Percentiles rank a stretch among this genome's conserved stretches.
phyloP scores from a whole-genome alignment of 2,888 invertebrate genomes.

The Philereme transversata region DNA sequence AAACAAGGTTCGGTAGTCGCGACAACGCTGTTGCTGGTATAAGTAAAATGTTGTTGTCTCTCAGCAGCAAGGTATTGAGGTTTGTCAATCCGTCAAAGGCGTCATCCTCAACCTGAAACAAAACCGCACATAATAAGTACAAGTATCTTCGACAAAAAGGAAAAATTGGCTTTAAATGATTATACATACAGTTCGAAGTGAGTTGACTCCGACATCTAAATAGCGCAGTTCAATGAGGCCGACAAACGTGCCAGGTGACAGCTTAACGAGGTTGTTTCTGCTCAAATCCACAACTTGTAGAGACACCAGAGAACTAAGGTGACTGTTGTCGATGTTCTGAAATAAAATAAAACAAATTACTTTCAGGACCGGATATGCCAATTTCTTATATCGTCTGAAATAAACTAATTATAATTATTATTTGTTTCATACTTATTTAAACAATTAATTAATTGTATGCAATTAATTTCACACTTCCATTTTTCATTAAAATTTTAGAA shows the following conservation, averaged over 20 bases:
- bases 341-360: too few relatives aligned
- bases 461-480: too few relatives aligned
- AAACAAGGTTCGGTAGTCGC: conserved; percentile 88
- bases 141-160: not conserved
- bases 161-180: not conserved
- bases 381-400: not conserved
- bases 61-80: conserved; percentile 89
- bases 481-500: too few relatives aligned
- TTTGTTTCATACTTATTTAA: too few relatives aligned
- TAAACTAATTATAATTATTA: too few relatives aligned
- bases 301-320: conserved; percentile 86
- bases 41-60: conserved; percentile 94
- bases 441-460: too few relatives aligned
- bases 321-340: conserved; percentile 90
- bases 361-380: too few relatives aligned
- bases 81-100: conserved; percentile 92
- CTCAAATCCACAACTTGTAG: conserved; percentile 92
- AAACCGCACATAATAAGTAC: conserved; percentile 9
- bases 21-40: conserved; percentile 93
- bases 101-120: conserved; percentile 91
- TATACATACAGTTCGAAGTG: conserved; percentile 90
- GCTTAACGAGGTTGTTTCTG: conserved; percentile 91
- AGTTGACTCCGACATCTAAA: conserved; percentile 93
- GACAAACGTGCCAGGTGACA: conserved; percentile 92
- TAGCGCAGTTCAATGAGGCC: conserved; percentile 88